phyloP scores from a whole-genome alignment of 1,140 invertebrate species.

The Lepidostoma basale region DNA sequence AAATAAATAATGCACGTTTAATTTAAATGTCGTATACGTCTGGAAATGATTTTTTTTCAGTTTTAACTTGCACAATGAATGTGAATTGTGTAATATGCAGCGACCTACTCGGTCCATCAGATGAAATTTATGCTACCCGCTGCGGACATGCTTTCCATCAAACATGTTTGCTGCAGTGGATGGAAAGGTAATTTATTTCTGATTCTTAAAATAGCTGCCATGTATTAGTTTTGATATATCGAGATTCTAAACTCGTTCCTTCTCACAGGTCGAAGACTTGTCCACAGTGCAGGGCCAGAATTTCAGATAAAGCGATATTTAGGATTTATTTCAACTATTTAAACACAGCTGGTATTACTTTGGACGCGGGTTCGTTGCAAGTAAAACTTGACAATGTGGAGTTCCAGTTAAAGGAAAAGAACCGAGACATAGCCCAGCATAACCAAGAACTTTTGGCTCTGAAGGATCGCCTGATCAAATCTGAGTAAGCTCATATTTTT shows the following conservation, averaged over 20 bases:
- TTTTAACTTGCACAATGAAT: constrained; percentile 54
- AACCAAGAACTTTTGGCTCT: constrained; percentile 21
- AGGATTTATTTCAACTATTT: constrained; percentile 61
- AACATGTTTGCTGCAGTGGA: constrained; percentile 61
- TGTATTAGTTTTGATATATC: not conserved
- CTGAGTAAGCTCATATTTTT: constrained; percentile 23
- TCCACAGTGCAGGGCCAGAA: constrained; percentile 63
- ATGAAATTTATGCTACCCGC: constrained; percentile 57
- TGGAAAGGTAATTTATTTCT: constrained; percentile 54
- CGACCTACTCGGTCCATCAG: constrained; percentile 55
- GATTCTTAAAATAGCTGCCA: constrained; percentile 18
- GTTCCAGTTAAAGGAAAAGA: constrained; percentile 35
- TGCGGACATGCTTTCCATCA: constrained; percentile 67
- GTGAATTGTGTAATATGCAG: constrained; percentile 64
- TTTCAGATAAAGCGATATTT: constrained; percentile 53
- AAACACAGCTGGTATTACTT: constrained; percentile 49
- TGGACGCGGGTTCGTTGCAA: constrained; percentile 39
- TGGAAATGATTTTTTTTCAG: no score
- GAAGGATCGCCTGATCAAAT: constrained; percentile 4
- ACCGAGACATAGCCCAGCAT: constrained; percentile 5
- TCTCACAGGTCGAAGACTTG: constrained; percentile 61
- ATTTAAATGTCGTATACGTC: no score
- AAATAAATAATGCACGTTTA: no score
- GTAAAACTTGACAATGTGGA: constrained; percentile 36
- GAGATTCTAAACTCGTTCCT: not conserved